Percentiles rank a stretch among this genome's conserved stretches.
Evolutionary conservation across 92 coral and sea anemone species (phyloP).

Genomic region (Phenganax marumi): DNA sequence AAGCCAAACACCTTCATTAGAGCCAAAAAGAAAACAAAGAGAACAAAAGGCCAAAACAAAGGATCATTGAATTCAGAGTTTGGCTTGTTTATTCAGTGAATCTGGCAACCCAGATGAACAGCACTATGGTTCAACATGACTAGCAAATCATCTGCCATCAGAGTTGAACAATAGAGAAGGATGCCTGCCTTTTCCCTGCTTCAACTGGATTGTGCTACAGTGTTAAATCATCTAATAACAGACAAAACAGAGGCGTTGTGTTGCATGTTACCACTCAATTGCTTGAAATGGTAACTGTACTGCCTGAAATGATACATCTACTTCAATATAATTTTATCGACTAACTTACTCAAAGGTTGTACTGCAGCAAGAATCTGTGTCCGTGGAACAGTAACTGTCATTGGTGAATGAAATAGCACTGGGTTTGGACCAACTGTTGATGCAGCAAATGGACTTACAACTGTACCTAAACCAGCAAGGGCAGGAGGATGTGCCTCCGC

Average conservation of each 20-base stretch:
- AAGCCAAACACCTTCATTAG: too few relatives aligned
- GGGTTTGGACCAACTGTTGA: conserved; percentile 14
- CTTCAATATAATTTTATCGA: background rate
- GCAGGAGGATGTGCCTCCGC: conserved; percentile 16
- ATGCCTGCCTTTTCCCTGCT: too few relatives aligned
- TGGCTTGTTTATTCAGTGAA: too few relatives aligned
- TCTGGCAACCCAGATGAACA: too few relatives aligned
- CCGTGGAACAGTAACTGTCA: conserved; percentile 4
- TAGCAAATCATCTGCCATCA: too few relatives aligned
- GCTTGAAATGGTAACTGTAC: background rate
- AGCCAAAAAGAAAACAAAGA: too few relatives aligned
- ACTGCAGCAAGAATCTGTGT: background rate
- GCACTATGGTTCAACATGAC: too few relatives aligned
- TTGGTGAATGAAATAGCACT: background rate
- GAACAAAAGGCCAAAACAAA: too few relatives aligned
- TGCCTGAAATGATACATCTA: background rate
- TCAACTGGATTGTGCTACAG: too few relatives aligned
- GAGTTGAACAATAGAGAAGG: too few relatives aligned
- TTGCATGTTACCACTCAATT: background rate
- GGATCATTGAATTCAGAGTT: too few relatives aligned
- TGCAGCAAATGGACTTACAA: background rate
- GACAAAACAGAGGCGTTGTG: too few relatives aligned
- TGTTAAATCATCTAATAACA: background rate
- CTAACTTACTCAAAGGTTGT: conserved; percentile 25
- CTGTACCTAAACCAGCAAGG: conserved; percentile 31